These are phyloP conservation scores for Saccostrea cuccullata DNA, from an alignment of 1,140 invertebrate genomes.

Conservation along the genomic window DNA sequence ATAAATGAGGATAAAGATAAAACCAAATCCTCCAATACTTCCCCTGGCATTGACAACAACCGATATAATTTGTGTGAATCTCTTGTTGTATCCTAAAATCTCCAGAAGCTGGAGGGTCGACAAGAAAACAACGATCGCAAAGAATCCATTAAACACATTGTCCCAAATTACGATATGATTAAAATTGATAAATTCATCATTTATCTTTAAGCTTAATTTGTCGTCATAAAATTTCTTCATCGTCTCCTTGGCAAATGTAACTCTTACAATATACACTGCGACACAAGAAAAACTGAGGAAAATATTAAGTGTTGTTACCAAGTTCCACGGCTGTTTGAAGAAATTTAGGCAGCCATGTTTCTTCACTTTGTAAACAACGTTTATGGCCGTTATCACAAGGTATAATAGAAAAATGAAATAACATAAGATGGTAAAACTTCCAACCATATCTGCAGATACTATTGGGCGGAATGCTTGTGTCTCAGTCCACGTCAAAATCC, in stretches of 20 bases:
- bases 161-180: conserved; percentile 64
- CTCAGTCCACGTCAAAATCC: conserved; percentile 54
- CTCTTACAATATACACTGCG: conserved; percentile 68
- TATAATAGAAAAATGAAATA: conserved; percentile 60
- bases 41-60: conserved; percentile 54
- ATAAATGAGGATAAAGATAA: conserved; percentile 70
- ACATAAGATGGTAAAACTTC: conserved; percentile 61
- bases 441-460: conserved; percentile 56
- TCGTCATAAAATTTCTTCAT: conserved; percentile 46
- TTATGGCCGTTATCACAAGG: conserved; percentile 56
- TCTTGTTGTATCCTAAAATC: conserved; percentile 63
- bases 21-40: conserved; percentile 67
- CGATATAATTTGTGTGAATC: conserved; percentile 57
- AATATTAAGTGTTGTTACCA: conserved; percentile 71
- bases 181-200: conserved; percentile 63
- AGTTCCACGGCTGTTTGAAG: conserved; percentile 74
- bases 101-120: conserved; percentile 56
- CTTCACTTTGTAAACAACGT: conserved; percentile 51
- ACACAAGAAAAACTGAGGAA: conserved; percentile 70
- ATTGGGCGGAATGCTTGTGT: conserved; percentile 58
- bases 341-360: conserved; percentile 67
- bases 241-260: conserved; percentile 39
- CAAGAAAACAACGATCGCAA: conserved; percentile 58
- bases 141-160: conserved; percentile 50
- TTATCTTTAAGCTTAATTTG: conserved; percentile 27